Base-by-base conservation (phyloP, 2,888 invertebrate species). In the Hetaerina titia region DNA sequence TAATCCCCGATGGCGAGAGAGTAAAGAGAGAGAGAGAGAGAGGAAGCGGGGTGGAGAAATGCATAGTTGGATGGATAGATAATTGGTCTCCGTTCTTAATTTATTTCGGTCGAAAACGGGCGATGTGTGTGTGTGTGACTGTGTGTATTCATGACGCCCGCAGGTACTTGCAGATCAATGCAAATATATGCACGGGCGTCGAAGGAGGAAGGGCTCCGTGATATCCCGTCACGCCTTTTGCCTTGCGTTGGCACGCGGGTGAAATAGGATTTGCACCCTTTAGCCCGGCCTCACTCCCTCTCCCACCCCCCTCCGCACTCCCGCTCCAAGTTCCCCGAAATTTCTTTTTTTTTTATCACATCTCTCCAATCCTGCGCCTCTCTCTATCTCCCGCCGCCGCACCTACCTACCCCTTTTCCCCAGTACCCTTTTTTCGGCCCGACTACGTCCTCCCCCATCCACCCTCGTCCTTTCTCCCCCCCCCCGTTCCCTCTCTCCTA, bases 181-280 rank as follows among this genome's bases (percentile, higher is more conserved):
- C 22, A 89, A 89, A 89, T 89, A 45, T 57, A 89, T 89, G 89
- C 89, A 57, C 7, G 56, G 89, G 57, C 56, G 57, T 81, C 81
- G 81, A 31, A 31, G 69, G 69, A n/a, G 69, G 7, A 60, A 60
- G 22, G 31, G 81, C 81, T 11, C 1, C 31, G 31, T 81, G 81
- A 81, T 81, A 81, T 31, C 81, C 11, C 81, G 81, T 81, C 81
- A 81, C 81, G 81, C 81, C 81, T 81, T 81, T 81, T 81, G 81
- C 22, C 56, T 22, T 56, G n/a, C 56, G 57, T 31, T 31, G 60
- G 31, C 60, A n/a, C 90, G 31, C 19, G 9, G 63, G 57, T n/a
- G 25, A 63, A 90, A 90, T 31, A 56, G 57, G 58, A 58, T 89
- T 89, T 60, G n/a, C 25, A 25, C 90, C 25, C 90, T 60, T 90